These are phyloP conservation scores for Zaprionus gabonicus DNA, from an alignment of 1,140 invertebrate species.

Conservation along the genomic window DNA sequence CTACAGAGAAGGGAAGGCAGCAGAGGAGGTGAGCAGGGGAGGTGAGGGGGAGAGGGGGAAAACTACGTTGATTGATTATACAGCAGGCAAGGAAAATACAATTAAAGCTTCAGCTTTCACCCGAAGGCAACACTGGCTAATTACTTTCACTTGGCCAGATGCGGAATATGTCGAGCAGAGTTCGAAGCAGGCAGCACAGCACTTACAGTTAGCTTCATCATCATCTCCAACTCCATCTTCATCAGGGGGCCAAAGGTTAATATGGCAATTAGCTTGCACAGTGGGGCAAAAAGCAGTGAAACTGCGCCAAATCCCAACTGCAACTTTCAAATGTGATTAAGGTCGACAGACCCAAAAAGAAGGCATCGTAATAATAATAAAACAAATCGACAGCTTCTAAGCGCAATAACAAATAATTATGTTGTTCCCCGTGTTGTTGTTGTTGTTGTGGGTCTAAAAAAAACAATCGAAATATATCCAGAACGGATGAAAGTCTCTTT, in stretches of 20 bases:
- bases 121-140: constrained; percentile 62
- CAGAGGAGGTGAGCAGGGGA: rapidly evolving
- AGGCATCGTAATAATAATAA: constrained; percentile 17
- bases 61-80: constrained; percentile 67
- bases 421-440: constrained; percentile 32
- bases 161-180: constrained; percentile 49
- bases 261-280: constrained; percentile 75
- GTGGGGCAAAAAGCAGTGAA: constrained; percentile 25
- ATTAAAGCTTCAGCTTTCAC: constrained; percentile 77
- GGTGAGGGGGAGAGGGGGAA: neutral
- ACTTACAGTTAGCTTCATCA: constrained; percentile 64
- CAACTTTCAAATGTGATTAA: constrained; percentile 75
- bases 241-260: constrained; percentile 70
- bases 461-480: constrained; percentile 34
- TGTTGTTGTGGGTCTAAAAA: constrained; percentile 25
- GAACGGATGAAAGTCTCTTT: constrained; percentile 58
- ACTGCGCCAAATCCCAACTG: constrained; percentile 22
- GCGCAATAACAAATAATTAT: constrained; percentile 57
- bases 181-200: constrained; percentile 56
- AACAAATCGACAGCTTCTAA: constrained; percentile 67
- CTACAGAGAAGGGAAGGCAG: neutral
- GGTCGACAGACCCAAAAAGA: constrained; percentile 49
- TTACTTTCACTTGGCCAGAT: constrained; percentile 75
- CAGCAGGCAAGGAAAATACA: constrained; percentile 54
- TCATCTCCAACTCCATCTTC: constrained; percentile 31